Evolutionary conservation across 1,140 invertebrate species (phyloP), one percentile per base, ranked within the genome.

Genomic region (Musca vetustissima): DNA sequence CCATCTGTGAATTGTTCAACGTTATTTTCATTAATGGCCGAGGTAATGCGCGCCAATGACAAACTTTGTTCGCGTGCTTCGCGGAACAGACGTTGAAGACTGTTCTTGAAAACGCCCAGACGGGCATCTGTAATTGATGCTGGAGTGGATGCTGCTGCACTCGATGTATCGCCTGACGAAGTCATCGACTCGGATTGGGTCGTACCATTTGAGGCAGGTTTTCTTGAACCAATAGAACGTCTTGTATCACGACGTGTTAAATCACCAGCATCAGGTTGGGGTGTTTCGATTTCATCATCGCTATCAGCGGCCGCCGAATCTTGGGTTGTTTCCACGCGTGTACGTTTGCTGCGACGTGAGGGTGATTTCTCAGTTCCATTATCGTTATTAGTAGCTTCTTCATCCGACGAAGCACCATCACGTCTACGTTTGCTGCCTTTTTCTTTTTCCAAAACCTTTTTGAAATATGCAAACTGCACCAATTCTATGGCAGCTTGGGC

Each of bases 381-480:
- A 53, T 66, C 73, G 15, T 24, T 15, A 15, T 6, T 25, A 7
- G 7, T 8, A 21, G 36, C 57, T 49, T 86, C 87, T 70, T 73
- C 84, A 76, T 77, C 78, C 0, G 83, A 81, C 49, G 80, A 76
- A 3, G 79, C 85, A 1, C 80, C 83, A 11, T 81, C 85, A 4
- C 83, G 82, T 50, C 89, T 84, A 9, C 89, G 86, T 73, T 90
- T 88, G 64, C 88, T 89, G 68, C 86, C 87, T 71, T 91, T 92
- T 72, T 93, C 92, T 74, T 92, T 92, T 69, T 92, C 88, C 8
- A 92, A 76, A n/a, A 94, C 94, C 83, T 94, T 95, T 83, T 99
- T 99, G 84, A 99, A 99, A 82, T 95, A 97, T 0, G 98, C 97
- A 84, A 89, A 99, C 72, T 99, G 93, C n/a, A 99, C 91, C 0